These are phyloP conservation scores for Pararge aegeria DNA, from an alignment of 1,140 invertebrate species.

Conservation along the genomic window DNA sequence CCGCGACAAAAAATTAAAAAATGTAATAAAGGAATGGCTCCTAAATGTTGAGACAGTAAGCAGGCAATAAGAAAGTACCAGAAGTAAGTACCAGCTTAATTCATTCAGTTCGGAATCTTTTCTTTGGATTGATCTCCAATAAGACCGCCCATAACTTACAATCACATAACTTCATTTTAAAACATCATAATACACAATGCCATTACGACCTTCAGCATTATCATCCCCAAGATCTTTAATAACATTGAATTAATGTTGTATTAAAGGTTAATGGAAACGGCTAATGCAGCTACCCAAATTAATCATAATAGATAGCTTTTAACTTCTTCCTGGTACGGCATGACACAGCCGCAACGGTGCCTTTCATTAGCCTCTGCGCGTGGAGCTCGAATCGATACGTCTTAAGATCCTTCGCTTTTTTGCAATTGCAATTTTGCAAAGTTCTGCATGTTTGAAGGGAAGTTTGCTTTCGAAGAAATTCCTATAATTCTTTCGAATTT, in stretches of 20 bases:
- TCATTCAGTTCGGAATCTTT: no score
- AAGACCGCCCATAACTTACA: no score
- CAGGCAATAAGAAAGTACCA: no score
- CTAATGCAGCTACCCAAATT: background rate
- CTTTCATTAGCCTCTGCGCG: conserved; percentile 10
- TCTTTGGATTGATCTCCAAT: no score
- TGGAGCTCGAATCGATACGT: background rate
- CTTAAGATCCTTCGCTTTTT: background rate
- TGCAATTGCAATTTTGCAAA: background rate
- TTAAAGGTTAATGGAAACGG: conserved; percentile 3
- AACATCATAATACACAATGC: no score
- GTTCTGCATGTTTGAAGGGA: background rate
- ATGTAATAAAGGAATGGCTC: no score
- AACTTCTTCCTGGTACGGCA: conserved; percentile 16
- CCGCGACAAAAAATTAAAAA: no score
- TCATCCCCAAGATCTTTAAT: background rate
- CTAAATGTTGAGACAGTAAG: no score
- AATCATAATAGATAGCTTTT: background rate
- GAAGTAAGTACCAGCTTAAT: no score
- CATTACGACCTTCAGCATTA: background rate
- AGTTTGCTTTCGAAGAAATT: no score
- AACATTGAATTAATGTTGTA: background rate
- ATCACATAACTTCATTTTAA: no score
- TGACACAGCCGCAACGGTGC: conserved; percentile 15
- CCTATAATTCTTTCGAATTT: no score